These are phyloP conservation scores for Hecatera dysodea DNA, from an alignment of 2,888 invertebrate species.

Conservation along the genomic window DNA sequence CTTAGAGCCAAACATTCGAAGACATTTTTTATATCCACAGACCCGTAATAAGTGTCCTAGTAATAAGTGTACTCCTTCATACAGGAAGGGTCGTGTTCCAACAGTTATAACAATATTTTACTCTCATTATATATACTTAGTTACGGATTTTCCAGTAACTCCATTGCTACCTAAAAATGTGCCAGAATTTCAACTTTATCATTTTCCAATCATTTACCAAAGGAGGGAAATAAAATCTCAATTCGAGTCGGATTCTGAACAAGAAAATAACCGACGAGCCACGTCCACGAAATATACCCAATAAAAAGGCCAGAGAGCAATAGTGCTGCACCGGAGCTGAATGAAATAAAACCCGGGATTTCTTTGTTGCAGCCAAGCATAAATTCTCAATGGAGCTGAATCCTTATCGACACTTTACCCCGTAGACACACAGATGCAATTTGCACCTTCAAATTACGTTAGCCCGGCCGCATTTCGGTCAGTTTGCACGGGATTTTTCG, in stretches of 20 bases:
- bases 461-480: constrained; percentile 71
- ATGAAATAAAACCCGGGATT: constrained; percentile 59
- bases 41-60: no score
- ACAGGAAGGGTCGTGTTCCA: no score
- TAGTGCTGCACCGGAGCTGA: constrained; percentile 46
- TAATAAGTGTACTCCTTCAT: no score
- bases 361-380: constrained; percentile 66
- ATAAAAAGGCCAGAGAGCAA: constrained; percentile 46
- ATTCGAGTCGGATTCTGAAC: constrained; percentile 5
- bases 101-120: neutral
- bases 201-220: neutral
- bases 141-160: neutral
- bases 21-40: no score
- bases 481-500: constrained; percentile 58
- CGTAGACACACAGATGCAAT: constrained; percentile 73
- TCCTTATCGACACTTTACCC: constrained; percentile 74
- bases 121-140: neutral
- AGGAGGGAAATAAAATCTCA: neutral
- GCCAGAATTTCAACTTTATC: neutral
- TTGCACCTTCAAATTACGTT: constrained; percentile 76
- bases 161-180: neutral
- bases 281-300: constrained; percentile 35
- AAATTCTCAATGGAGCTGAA: constrained; percentile 66
- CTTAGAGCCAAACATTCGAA: no score
- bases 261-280: constrained; percentile 19